Evolutionary conservation across 1,140 invertebrate species (phyloP).

Genomic region (Drosophila pseudoobscura): DNA sequence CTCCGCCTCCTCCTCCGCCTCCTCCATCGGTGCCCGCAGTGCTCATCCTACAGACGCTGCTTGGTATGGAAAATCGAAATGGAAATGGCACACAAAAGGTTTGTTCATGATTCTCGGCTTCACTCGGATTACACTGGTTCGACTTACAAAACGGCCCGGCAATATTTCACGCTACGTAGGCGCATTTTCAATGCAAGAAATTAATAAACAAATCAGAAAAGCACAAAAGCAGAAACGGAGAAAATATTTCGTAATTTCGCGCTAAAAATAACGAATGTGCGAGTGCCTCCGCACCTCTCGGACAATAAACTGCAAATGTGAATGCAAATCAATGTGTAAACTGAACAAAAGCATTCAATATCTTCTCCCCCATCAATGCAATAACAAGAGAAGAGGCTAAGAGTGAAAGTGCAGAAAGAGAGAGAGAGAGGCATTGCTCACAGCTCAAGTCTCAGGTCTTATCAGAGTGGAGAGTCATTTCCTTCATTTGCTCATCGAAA

Average conservation of each 20-base stretch:
- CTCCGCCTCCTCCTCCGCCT: constrained; percentile 13
- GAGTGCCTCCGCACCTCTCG: not conserved
- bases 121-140: not conserved
- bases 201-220: constrained; percentile 28
- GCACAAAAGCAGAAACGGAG: not conserved
- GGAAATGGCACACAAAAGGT: constrained; percentile 42
- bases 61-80: constrained; percentile 39
- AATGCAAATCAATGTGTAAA: constrained; percentile 28
- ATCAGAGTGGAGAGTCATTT: constrained; percentile 27
- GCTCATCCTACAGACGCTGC: constrained; percentile 73
- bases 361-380: constrained; percentile 14
- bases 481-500: constrained; percentile 31
- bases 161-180: constrained; percentile 33
- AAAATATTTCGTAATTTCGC: constrained; percentile 41
- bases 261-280: constrained; percentile 16
- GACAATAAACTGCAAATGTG: constrained; percentile 39
- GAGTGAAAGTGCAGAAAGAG: constrained; percentile 18
- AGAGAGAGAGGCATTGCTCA: not conserved
- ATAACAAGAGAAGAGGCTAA: constrained; percentile 45
- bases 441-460: constrained; percentile 4
- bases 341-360: constrained; percentile 24
- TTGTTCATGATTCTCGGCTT: not conserved
- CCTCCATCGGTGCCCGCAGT: constrained; percentile 53
- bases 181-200: constrained; percentile 41
- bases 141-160: constrained; percentile 57